These are phyloP conservation scores for Lagria hirta DNA, from an alignment of 2,888 invertebrate genomes.

Conservation along the genomic window DNA sequence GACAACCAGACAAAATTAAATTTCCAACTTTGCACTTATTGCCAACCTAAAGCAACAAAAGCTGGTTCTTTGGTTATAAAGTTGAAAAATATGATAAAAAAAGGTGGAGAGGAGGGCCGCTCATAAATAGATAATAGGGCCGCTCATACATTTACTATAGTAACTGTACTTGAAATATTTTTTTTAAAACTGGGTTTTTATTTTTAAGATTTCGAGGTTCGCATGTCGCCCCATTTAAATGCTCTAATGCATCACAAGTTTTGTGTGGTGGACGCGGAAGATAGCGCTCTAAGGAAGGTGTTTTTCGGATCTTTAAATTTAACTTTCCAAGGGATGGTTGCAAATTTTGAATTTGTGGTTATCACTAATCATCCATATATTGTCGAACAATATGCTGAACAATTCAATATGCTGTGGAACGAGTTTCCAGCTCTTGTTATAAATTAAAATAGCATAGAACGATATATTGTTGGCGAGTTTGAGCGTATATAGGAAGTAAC, in stretches of 20 bases:
- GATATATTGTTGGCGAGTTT: neutral
- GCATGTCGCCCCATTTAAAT: slow-evolving; percentile 49
- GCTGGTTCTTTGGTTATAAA: too few relatives aligned
- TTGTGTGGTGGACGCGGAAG: slow-evolving; percentile 43
- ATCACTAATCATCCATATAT: slow-evolving; percentile 42
- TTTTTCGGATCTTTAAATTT: slow-evolving; percentile 46
- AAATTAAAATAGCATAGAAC: neutral
- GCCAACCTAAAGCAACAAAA: too few relatives aligned
- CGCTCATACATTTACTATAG: too few relatives aligned
- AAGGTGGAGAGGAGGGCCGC: too few relatives aligned
- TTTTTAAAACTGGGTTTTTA: too few relatives aligned
- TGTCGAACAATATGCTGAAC: slow-evolving; percentile 38
- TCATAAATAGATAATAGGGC: too few relatives aligned
- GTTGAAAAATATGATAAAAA: too few relatives aligned
- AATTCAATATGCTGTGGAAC: slow-evolving; percentile 44
- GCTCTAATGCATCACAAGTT: slow-evolving; percentile 76
- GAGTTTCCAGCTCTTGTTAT: neutral
- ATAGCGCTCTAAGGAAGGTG: slow-evolving; percentile 35
- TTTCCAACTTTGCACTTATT: too few relatives aligned
- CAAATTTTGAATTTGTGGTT: slow-evolving; percentile 43
- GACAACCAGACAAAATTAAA: too few relatives aligned
- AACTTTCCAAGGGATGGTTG: slow-evolving; percentile 41
- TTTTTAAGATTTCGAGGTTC: slow-evolving; percentile 58
- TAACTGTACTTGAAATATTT: too few relatives aligned
- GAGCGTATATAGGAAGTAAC: neutral